Evolutionary conservation across 2,113 vertebrate genomes (phyloP), one percentile per base, ranked within the genome.

Genomic region (Anser cygnoides): DNA sequence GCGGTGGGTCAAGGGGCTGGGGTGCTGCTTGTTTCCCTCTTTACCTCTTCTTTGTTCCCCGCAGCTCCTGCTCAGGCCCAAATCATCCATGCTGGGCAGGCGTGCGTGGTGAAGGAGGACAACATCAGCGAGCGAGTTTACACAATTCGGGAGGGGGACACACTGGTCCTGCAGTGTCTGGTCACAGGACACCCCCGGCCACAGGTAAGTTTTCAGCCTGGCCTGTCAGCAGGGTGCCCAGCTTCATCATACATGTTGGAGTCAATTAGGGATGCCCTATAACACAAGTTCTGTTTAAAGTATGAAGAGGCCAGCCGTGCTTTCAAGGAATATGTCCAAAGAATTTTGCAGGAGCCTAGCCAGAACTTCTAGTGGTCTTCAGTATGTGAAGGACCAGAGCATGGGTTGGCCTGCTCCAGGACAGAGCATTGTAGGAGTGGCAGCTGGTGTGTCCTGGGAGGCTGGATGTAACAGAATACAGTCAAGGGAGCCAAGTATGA

Each of bases 81-180:
- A 97, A 99, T 99, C 11, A 98, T 99, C 88, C 99, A 99, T 71
- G 99, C 99, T 4, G 99, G 99, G 58, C 99, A 99, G 87, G 99
- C 99, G 0, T 99, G 99, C 10, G 99, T 99, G 96, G 99, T 99
- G 92, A 99, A 99, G 92, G 99, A 99, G 89, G 99, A 99, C 96
- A 99, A 99, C 97, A 98, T 99, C 98, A 99, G 99, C 4, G 99
- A 99, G 93, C 98, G 99, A 0, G 99, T 99, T 95, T 99, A 99
- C 98, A 99, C 99, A 73, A 99, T 99, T 97, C 99, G 99, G 43
- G 99, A 99, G 95, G 99, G 99, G 31, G 99, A 99, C 98, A 99
- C 98, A 0, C 97, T 99, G 14, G 98, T 99, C 68, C 98, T 99
- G 84, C 99, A 99, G 97, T 99, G 99, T 91, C 98, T 99, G 58